Evolutionary conservation across 2,113 vertebrate species (phyloP).

Genomic region (Pelodiscus sinensis): DNA sequence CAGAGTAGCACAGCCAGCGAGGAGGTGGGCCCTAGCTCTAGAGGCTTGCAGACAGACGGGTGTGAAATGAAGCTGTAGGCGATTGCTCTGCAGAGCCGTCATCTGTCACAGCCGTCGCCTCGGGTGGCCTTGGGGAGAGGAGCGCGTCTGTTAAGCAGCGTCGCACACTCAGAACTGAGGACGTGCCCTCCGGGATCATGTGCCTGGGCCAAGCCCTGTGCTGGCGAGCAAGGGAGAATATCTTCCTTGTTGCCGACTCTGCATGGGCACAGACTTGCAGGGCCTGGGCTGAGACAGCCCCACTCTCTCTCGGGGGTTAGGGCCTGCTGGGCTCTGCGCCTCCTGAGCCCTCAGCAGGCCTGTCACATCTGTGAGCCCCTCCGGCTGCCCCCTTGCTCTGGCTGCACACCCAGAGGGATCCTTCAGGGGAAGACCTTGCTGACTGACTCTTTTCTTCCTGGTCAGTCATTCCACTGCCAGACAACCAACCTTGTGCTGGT

Average conservation of each 20-base stretch:
- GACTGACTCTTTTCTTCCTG: neutral
- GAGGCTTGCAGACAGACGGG: neutral
- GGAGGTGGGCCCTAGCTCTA: neutral
- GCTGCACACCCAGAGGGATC: too few species aligned
- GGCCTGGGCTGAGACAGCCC: too few species aligned
- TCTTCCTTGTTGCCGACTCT: neutral
- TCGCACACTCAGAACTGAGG: too few species aligned
- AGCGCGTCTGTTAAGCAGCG: neutral
- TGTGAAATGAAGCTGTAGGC: neutral
- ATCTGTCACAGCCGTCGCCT: neutral
- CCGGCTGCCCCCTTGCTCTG: too few species aligned
- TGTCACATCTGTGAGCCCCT: too few species aligned
- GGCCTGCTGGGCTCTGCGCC: too few species aligned
- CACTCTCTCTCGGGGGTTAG: too few species aligned
- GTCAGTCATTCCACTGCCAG: neutral
- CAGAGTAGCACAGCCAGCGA: neutral
- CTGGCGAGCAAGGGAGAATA: neutral
- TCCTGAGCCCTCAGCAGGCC: too few species aligned
- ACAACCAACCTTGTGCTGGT: neutral
- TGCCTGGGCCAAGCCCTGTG: neutral
- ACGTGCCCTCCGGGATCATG: neutral
- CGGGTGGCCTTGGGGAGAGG: neutral
- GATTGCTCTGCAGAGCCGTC: neutral
- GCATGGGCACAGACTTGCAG: too few species aligned
- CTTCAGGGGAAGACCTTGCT: neutral